Evolutionary conservation across 2,888 invertebrate genomes (phyloP).

Genomic region (Cryptocephalus moraei): DNA sequence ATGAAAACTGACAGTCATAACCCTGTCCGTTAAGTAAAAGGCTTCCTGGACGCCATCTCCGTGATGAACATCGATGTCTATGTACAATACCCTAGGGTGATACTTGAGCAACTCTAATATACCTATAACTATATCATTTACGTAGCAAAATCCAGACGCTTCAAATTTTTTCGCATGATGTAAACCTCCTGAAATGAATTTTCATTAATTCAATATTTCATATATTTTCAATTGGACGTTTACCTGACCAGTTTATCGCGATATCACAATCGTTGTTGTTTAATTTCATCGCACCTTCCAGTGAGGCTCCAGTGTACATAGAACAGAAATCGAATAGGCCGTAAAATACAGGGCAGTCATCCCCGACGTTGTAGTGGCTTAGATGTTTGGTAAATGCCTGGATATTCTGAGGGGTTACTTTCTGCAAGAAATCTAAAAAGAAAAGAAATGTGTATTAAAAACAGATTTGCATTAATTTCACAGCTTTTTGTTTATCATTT

Average conservation of each 20-base stretch:
- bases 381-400: constrained; percentile 88
- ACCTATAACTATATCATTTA: constrained; percentile 97
- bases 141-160: constrained; percentile 98
- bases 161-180: constrained; percentile 99
- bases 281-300: constrained; percentile 93
- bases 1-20: constrained; percentile 99
- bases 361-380: constrained; percentile 93
- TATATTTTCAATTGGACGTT: constrained; percentile 1
- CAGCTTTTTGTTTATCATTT: too few relatives aligned
- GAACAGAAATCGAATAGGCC: constrained; percentile 98
- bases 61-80: constrained; percentile 98
- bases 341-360: constrained; percentile 93
- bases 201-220: not conserved
- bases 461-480: too few relatives aligned
- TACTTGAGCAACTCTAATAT: constrained; percentile 91
- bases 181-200: constrained; percentile 54
- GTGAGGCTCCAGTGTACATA: constrained; percentile 95
- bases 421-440: constrained; percentile 70
- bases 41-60: constrained; percentile 96
- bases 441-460: too few relatives aligned
- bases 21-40: constrained; percentile 92
- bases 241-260: constrained; percentile 94
- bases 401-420: constrained; percentile 92
- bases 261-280: constrained; percentile 94
- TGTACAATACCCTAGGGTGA: constrained; percentile 89